These are phyloP conservation scores for Stenurella melanura DNA, from an alignment of 2,888 invertebrate species.

Conservation along the genomic window DNA sequence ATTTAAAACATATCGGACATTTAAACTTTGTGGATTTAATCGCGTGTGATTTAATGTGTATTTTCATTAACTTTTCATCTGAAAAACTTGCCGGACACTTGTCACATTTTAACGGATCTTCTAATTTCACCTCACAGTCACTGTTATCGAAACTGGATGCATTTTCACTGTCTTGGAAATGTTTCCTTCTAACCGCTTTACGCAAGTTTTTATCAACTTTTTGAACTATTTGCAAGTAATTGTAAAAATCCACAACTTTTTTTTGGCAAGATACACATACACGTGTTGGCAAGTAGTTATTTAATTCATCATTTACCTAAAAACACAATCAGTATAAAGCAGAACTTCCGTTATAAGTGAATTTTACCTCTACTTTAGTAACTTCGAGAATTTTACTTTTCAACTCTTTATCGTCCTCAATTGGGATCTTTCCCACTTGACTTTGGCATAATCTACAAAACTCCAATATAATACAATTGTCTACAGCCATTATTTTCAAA, in stretches of 20 bases:
- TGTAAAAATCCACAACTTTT: constrained; percentile 55
- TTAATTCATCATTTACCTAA: constrained; percentile 55
- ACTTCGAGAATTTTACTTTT: constrained; percentile 54
- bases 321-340: constrained; percentile 28
- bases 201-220: constrained; percentile 54
- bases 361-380: constrained; percentile 56
- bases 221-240: constrained; percentile 54
- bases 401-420: constrained; percentile 48
- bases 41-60: constrained; percentile 10
- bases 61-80: constrained; percentile 26
- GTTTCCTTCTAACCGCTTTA: constrained; percentile 21
- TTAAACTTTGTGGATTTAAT: constrained; percentile 1
- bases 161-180: background rate
- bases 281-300: constrained; percentile 51
- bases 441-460: constrained; percentile 52
- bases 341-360: background rate
- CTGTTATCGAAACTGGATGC: background rate
- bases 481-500: background rate
- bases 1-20: constrained; percentile 44
- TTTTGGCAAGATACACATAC: constrained; percentile 57
- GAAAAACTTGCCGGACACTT: constrained; percentile 49
- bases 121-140: constrained; percentile 22
- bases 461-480: constrained; percentile 34
- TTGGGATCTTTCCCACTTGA: constrained; percentile 37
- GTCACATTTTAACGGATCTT: constrained; percentile 47